Evolutionary conservation across 2,113 vertebrate genomes (phyloP).

Genomic region (Anoura caudifer): DNA sequence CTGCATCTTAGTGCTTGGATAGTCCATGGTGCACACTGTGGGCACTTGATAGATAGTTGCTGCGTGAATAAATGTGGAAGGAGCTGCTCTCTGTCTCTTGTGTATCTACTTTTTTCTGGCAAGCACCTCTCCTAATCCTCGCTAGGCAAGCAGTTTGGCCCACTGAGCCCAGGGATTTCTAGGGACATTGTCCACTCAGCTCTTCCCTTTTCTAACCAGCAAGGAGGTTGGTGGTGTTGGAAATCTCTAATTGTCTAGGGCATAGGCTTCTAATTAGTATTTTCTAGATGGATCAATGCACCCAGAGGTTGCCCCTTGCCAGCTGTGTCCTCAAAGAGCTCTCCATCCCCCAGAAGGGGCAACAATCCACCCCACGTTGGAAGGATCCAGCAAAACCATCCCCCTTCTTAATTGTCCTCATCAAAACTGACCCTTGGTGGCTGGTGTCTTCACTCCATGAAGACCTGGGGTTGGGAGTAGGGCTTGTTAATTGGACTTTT

Average conservation of each 20-base stretch:
- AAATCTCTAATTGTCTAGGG: neutral
- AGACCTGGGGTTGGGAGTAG: neutral
- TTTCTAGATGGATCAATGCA: neutral
- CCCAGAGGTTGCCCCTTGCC: neutral
- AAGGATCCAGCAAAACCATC: neutral
- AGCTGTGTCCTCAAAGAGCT: neutral
- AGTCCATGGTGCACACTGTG: rapidly evolving
- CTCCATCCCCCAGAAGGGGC: neutral
- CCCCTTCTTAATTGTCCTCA: neutral
- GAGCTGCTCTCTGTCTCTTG: neutral
- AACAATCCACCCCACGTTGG: neutral
- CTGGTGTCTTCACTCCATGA: neutral
- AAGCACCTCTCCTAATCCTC: neutral
- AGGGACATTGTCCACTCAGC: neutral
- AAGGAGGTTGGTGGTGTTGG: rapidly evolving
- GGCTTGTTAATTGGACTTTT: neutral
- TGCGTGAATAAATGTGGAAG: neutral
- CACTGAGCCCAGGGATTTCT: neutral
- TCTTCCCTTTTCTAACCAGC: neutral
- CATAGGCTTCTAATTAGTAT: neutral
- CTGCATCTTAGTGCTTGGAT: neutral
- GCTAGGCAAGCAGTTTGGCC: neutral
- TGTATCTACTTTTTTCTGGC: neutral
- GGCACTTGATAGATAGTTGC: neutral
- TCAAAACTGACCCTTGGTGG: neutral